Evolutionary conservation across 2,797 vertebrate species (phyloP), one percentile per base, ranked within the genome.

Genomic region (Melopsittacus undulatus): DNA sequence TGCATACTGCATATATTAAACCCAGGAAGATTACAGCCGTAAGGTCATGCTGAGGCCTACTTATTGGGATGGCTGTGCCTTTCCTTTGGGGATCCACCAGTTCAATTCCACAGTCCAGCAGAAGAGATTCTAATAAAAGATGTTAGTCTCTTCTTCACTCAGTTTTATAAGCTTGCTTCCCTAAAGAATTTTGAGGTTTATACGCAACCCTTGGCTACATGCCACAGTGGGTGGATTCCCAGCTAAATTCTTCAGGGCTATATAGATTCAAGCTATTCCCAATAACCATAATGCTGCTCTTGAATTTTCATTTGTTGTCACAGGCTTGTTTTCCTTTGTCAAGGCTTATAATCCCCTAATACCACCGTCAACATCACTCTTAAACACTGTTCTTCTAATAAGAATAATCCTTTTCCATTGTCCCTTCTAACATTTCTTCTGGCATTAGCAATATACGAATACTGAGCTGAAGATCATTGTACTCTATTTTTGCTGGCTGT

Each of bases 401-500:
- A 49, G 40, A 62, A 78, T 66, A 91, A 89, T 66, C 34, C 15
- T 83, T n/a, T 68, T 62, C 32, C 30, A 30, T 32, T 62, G 56
- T 64, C 12, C 14, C 13, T 40, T 80, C 72, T 64, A 49, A 70
- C 42, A 52, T 80, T 80, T 85, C 27, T 94, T 85, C 59, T 81
- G 73, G 42, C 38, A 59, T 72, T 88, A 59, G 38, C 48, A 83
- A 85, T 75, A 92, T 59, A 54, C 79, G 95, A 92, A 91, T 81
- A 68, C 30, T 51, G 48, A 82, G 42, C 52, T 92, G 82, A 85
- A 78, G 57, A 81, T 81, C 83, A 38, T 46, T 79, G 72, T 26
- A 26, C 22, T 89, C 30, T 69, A 36, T 64, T 93, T 96, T 90
- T 92, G 52, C 89, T 94, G 59, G 82, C 91, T 86, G 22, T 79